phyloP scores from a whole-genome alignment of 2,113 vertebrate species.

The Actenoides hombroni region DNA sequence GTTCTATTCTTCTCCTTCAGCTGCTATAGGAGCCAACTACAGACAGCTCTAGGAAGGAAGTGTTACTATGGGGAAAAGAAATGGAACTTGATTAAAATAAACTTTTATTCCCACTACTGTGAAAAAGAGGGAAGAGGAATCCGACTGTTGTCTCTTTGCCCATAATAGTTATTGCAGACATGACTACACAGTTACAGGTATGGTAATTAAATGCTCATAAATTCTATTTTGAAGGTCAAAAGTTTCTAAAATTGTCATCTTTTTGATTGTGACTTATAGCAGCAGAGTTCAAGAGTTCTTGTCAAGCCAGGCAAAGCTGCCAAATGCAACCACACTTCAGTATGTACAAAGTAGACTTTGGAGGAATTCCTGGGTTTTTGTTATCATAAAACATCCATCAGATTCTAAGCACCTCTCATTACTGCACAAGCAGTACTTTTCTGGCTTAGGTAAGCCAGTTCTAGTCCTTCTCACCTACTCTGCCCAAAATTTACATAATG shows the following conservation, averaged over 20 bases:
- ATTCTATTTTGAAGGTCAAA: background rate
- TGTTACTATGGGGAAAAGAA: background rate
- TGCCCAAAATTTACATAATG: background rate
- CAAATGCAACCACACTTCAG: slow-evolving; percentile 6
- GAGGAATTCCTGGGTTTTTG: background rate
- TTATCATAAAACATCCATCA: background rate
- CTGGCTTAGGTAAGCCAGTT: background rate
- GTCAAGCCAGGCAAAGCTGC: background rate
- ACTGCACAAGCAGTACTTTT: background rate
- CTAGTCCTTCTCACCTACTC: background rate
- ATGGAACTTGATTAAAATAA: background rate
- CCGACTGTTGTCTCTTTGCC: background rate
- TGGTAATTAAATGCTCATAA: background rate
- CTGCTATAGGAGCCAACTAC: background rate
- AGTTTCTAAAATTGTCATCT: background rate
- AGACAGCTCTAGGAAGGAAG: background rate
- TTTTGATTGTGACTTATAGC: background rate
- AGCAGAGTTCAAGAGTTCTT: background rate
- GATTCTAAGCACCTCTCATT: background rate
- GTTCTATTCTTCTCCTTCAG: background rate
- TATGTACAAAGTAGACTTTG: background rate
- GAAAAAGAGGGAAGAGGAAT: background rate
- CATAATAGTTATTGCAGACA: background rate
- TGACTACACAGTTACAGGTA: background rate
- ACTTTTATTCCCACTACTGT: background rate